Conservation (phyloP, 2,113 vertebrate species). For the Brienomyrus longianalis region DNA sequence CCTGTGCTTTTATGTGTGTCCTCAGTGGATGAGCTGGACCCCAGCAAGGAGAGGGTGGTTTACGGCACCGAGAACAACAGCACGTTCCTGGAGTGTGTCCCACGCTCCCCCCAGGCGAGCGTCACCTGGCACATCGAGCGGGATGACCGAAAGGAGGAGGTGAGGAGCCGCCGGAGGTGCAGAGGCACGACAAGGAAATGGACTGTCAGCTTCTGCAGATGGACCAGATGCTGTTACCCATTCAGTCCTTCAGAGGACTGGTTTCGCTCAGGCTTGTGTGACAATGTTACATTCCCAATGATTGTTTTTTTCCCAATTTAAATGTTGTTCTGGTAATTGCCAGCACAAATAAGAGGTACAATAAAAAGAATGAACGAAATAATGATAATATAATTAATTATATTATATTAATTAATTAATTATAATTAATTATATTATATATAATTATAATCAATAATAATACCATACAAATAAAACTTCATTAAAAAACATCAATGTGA, state of each 20-base stretch:
- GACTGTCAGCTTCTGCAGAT: neutral
- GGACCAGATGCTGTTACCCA: neutral
- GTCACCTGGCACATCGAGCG: slow-evolving; percentile 80
- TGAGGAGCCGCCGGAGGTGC: slow-evolving; percentile 38
- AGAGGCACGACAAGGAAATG: neutral
- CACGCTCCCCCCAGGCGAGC: slow-evolving; percentile 78
- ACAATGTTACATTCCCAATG: neutral
- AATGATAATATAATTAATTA: no score
- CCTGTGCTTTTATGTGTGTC: slow-evolving; percentile 17
- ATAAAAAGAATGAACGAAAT: neutral
- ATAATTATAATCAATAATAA: neutral
- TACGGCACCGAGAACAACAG: slow-evolving; percentile 86
- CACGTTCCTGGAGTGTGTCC: slow-evolving; percentile 85
- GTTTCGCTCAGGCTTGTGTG: neutral
- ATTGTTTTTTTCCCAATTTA: neutral
- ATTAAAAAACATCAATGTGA: neutral
- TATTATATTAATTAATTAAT: no score
- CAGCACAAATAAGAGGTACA: neutral
- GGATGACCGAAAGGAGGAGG: slow-evolving; percentile 70
- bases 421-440: no score
- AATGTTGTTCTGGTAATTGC: neutral
- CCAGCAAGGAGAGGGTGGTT: slow-evolving; percentile 60
- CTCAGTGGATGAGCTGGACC: slow-evolving; percentile 66
- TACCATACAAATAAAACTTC: neutral
- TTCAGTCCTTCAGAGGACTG: neutral